Base-by-base conservation (phyloP, 2,888 invertebrate genomes). In the Pseudoips prasinana region DNA sequence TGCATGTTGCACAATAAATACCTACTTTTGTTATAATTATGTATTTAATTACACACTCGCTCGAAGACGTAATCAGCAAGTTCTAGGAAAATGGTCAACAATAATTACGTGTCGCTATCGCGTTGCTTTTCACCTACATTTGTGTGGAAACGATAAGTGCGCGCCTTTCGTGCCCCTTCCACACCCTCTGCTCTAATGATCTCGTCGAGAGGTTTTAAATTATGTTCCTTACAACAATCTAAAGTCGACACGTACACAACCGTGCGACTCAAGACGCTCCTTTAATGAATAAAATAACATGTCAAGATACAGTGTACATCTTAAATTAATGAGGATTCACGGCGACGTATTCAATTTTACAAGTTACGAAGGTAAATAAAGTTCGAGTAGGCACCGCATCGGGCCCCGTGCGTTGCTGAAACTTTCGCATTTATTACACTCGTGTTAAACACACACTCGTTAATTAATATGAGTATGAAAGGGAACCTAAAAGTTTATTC, bases 231-330 rank as follows among this genome's bases (percentile, higher is more conserved):
- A 82, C 73, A 85, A 87, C 83, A 85, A 85, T 83, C 69, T 64
- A 47, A 74, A 76, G 70, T 75, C 76, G 66, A 77, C 78, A 74
- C 77, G 76, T 77, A 73, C 65, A 72, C 70, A 74, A 62, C 61
- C 68, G 66, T 66, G 70, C 64, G 66, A 64, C 67, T 69, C 62
- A 68, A 74, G 77, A 69, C 64, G n/a, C n/a, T 68, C 74, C 58
- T 67, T 74, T 83, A 83, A 84, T 86, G 84, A 87, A 85, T 87
- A 84, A 86, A 88, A 88, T 87, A 86, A 85, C 84, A 83, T 75
- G 80, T 81, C 80, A 78, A 83, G 83, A 79, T 79, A 81, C 79
- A 72, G 79, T 70, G 78, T 80, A 74, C 86, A 78, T 86, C 80
- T 80, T 81, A 84, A 85, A 86, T 86, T 87, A 88, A 86, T 84